phyloP scores from a whole-genome alignment of 2,888 invertebrate genomes.

The Dysmachus trigonus region DNA sequence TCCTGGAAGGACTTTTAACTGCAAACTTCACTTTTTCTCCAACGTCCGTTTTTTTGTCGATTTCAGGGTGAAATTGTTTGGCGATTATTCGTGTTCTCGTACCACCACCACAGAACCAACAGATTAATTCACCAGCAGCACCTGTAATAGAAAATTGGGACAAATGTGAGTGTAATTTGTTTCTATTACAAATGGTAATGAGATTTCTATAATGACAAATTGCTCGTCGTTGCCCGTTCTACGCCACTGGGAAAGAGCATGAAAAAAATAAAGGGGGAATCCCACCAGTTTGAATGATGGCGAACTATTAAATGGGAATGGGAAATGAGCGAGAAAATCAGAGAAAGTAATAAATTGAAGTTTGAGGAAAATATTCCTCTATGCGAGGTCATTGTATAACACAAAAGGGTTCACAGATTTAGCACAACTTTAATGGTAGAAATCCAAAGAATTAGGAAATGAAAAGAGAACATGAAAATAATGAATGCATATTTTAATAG shows the following conservation, averaged over 20 bases:
- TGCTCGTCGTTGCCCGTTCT: background rate
- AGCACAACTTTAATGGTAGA: too few species aligned
- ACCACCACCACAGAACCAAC: background rate
- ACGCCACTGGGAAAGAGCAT: too few species aligned
- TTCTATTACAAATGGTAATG: conserved; percentile 32
- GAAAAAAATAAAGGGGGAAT: background rate
- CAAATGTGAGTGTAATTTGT: conserved; percentile 1
- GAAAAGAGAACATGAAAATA: too few species aligned
- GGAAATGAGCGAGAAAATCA: too few species aligned
- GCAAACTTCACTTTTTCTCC: background rate
- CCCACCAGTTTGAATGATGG: background rate
- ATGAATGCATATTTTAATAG: too few species aligned
- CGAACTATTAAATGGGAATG: background rate
- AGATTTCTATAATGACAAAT: conserved; percentile 5
- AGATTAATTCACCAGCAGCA: background rate
- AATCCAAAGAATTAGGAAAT: too few species aligned
- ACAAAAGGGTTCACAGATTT: too few species aligned
- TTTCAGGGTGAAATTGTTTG: background rate
- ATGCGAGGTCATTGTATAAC: too few species aligned
- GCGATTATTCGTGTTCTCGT: background rate
- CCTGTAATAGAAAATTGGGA: conserved; percentile 8
- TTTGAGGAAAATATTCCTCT: too few species aligned
- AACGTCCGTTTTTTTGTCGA: background rate
- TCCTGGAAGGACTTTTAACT: background rate
- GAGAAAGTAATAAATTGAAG: too few species aligned